Base-by-base conservation (phyloP, 2,113 vertebrate species). In the Sapayoa aenigma region DNA sequence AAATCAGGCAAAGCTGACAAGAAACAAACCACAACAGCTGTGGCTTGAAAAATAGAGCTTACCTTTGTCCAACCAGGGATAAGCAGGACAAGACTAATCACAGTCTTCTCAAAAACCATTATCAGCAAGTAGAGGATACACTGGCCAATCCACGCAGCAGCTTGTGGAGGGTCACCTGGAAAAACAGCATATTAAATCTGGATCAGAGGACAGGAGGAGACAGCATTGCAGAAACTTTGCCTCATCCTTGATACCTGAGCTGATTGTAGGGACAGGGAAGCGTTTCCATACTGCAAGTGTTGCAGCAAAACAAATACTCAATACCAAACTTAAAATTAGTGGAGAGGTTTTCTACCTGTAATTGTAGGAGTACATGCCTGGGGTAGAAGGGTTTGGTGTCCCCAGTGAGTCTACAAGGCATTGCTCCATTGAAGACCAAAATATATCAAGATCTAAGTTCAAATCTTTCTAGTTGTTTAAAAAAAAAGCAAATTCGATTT, bases 61-160 rank as follows among this genome's bases (percentile, higher is more conserved):
- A 98, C 98, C 62, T 97, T 98, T 83, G 97, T 97, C 98, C 98
- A 98, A 7, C 98, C 97, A 8, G 98, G 98, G 66, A 98, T 94
- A 66, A 99, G 96, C 78, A 98, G 94, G 76, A 98, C 97, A 82
- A 98, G 95, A 75, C 94, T 98, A 77, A 98, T 93, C 50, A 97
- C 94, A 3, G 94, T 97, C 94, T 98, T 98, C 97, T 98, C 98
- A 95, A 98, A 95, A 82, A 97, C 97, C 97, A 98, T 96, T 69
- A 98, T 98, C 79, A 98, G 95, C 94, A 99, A 96, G 93, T 98
- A 98, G 74, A 98, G 73, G 14, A 96, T 93, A 37, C 98, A 98
- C 81, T 98, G 98, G 4, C 97, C 97, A 24, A 98, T 81, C 98
- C 97, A 98, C 5, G 98, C 98, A 33, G 97, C 97, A 4, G 97